phyloP scores from a whole-genome alignment of 2,797 vertebrate genomes.

The Cossypha niveicapilla region DNA sequence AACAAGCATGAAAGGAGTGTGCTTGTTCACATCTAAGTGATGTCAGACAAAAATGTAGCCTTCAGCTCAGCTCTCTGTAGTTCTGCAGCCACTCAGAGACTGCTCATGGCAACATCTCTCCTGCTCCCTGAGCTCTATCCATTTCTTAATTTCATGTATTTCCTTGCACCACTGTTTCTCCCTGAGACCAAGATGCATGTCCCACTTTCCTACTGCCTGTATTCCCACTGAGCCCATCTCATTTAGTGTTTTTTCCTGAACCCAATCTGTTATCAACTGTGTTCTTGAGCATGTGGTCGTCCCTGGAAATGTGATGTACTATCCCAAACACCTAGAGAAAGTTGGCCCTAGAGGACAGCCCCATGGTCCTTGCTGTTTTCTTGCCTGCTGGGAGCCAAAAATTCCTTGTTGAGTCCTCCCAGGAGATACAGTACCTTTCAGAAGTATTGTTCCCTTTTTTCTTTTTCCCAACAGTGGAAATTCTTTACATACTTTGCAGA shows the following conservation, averaged over 20 bases:
- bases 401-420: background rate
- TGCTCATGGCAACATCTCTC: background rate
- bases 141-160: background rate
- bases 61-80: background rate
- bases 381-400: background rate
- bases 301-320: background rate
- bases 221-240: background rate
- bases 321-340: background rate
- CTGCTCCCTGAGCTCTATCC: background rate
- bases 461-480: conserved; percentile 17
- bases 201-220: background rate
- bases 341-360: background rate
- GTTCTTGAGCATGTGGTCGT: background rate
- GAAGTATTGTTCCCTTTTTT: background rate
- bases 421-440: background rate
- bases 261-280: background rate
- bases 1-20: conserved; percentile 1
- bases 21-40: background rate
- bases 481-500: conserved; percentile 51
- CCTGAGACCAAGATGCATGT: background rate
- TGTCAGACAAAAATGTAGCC: background rate
- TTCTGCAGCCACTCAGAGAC: background rate
- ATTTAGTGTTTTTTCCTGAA: background rate
- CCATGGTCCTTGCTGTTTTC: background rate
- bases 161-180: background rate